Base-by-base conservation (phyloP, 1,140 invertebrate genomes). In the Matsumurasca onukii region DNA sequence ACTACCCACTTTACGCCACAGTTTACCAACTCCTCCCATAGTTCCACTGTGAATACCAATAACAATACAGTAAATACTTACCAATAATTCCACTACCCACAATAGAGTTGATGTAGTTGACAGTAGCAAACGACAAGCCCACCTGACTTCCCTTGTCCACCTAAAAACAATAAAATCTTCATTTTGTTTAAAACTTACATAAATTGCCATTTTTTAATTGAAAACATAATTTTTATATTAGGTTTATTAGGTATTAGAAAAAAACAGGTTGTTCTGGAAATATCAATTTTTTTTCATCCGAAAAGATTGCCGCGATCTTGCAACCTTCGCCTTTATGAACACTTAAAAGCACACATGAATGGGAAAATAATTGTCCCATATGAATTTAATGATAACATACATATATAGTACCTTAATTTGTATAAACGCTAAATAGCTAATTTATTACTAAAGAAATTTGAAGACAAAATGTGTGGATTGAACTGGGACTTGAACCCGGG, bases 51-150 rank as follows among this genome's bases (percentile, higher is more conserved):
- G 34, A 17, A 45, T 45, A 45, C 9, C 17, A 17, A 45, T 45
- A 12, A 12, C 17, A 45, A 12, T 45, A 12, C 34, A 45, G 34
- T 45, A 12, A 45, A 45, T 59, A 69, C 82, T 84, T 79, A 91
- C 93, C 93, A 76, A 95, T 94, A 62, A 95, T 90, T 68, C 93
- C 93, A 75, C 91, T 93, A 57, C 93, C 93, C 69, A 95, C 89
- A 74, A 95, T 95, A n/a, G 92, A 94, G 80, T 95, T 95, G 76
- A 95, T 93, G 80, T 93, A 94, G 83, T 95, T 95, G 81, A 94
- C 94, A 80, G 89, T 91, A 68, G 92, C 91, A 80, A 89, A 85
- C n/a, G 89, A 86, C 62, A 94, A 81, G 71, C 85, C 89, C 64
- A 80, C 83, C 67, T 71, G 73, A 3, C 55, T 25, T 71, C 67